Conservation (phyloP, 1,140 invertebrate species). For the Zaprionus taronus region DNA sequence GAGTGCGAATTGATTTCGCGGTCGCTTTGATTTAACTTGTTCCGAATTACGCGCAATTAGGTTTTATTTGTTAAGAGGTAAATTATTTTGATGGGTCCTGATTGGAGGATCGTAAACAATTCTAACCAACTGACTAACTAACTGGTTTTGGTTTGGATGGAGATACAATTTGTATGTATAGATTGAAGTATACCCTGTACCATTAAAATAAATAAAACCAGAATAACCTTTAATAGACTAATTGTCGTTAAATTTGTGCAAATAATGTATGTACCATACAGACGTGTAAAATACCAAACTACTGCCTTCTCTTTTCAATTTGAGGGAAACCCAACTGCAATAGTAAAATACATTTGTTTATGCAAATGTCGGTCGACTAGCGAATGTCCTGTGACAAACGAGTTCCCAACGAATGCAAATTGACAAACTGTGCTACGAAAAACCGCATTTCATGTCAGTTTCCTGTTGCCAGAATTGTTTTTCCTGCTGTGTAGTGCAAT, state of each 20-base stretch:
- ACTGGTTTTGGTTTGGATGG: background rate
- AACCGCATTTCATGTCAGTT: conserved; percentile 42
- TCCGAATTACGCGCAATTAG: conserved; percentile 30
- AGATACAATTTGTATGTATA: too few species aligned
- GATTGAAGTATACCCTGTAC: background rate
- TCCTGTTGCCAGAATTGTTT: conserved; percentile 12
- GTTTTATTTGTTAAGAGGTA: conserved; percentile 18
- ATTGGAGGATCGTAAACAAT: background rate
- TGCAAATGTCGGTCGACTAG: conserved; percentile 55
- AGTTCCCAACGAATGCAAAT: conserved; percentile 34
- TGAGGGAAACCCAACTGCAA: conserved; percentile 2
- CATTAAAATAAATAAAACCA: too few species aligned
- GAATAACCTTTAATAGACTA: background rate
- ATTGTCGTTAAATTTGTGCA: background rate
- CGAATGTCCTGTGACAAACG: conserved; percentile 30
- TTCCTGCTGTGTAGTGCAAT: conserved; percentile 3
- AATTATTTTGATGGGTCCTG: conserved; percentile 18
- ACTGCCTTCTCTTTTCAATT: background rate
- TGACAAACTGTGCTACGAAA: conserved; percentile 35
- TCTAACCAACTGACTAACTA: background rate
- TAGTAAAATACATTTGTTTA: conserved; percentile 24
- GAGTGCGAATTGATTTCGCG: conserved; percentile 38
- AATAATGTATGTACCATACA: background rate
- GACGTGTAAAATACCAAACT: background rate
- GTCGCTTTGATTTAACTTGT: conserved; percentile 16